Evolutionary conservation across 2,888 invertebrate species (phyloP).

Genomic region (Latrodectus hesperus): DNA sequence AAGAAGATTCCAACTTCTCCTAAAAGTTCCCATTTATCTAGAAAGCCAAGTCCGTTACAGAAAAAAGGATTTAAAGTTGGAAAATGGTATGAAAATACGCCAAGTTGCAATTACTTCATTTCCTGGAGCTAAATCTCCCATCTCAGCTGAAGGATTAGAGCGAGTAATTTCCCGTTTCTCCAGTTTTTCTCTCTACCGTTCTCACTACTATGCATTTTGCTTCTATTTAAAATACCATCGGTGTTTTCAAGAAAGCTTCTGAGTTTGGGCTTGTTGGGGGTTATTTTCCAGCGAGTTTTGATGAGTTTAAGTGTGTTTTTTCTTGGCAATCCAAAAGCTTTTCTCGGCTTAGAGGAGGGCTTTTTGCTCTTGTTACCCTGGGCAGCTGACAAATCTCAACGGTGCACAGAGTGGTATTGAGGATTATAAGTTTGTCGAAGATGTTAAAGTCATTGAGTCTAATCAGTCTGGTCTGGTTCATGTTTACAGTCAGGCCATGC

Average conservation of each 20-base stretch:
- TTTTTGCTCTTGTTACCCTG: too few species aligned
- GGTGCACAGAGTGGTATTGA: too few species aligned
- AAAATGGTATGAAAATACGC: constrained; percentile 61
- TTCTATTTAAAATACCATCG: constrained; percentile 53
- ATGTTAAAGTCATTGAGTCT: too few species aligned
- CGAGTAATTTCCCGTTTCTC: constrained; percentile 59
- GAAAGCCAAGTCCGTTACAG: constrained; percentile 37
- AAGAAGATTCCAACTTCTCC: not conserved
- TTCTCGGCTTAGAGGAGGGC: too few species aligned
- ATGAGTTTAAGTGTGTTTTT: constrained; percentile 1
- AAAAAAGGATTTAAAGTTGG: constrained; percentile 48
- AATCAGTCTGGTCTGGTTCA: too few species aligned
- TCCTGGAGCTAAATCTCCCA: constrained; percentile 43
- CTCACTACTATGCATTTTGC: constrained; percentile 18
- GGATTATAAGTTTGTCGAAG: too few species aligned
- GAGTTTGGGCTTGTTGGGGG: not conserved
- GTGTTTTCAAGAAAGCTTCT: constrained; percentile 26
- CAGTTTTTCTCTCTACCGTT: constrained; percentile 20
- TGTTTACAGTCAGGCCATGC: too few species aligned
- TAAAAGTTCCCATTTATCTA: constrained; percentile 32
- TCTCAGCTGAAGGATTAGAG: constrained; percentile 43
- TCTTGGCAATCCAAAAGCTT: not conserved
- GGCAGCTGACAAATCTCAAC: too few species aligned
- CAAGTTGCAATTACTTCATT: constrained; percentile 64
- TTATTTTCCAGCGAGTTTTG: not conserved